Evolutionary conservation across 2,113 vertebrate species (phyloP), one percentile per base, ranked within the genome.

Genomic region (Trachemys scripta): DNA sequence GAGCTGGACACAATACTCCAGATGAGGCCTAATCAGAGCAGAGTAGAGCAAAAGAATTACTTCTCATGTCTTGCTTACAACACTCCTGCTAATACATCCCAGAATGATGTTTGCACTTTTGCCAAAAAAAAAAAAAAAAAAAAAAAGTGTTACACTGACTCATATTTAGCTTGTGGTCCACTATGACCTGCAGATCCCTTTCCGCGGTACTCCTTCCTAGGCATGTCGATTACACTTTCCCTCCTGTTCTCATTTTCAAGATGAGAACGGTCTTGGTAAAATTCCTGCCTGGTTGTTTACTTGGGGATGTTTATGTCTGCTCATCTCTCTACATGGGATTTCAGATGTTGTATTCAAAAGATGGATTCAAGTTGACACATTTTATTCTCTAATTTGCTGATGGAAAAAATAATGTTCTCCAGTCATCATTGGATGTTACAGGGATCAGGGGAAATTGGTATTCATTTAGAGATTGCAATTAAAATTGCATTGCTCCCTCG

Each of bases 271-370:
- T 38, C 62, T 81, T 84, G 50, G 81, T 16, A 88, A 53, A 91
- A 92, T 76, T 76, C 72, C 42, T 45, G 42, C 42, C 17, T 45
- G 42, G 24, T 42, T 24, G 42, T 25, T 76, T 5, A 76, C 24
- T 76, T 42, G 72, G 53, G 51, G 0, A 0, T 38, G 6, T 1
- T 1, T 27, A 10, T 0, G 0, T 75, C 84, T 31, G 79, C 35
- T 35, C 22, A 3, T 84, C 25, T 49, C 8, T 53, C 11, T 4
- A 0, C 8, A n/a, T 38, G 22, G 80, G 14, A 38, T 45, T 86
- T 78, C 93, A 87, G 69, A 47, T n/a, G 14, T 54, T 87, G 35
- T 92, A 94, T 50, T 38, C 85, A 85, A 27, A 20, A 45, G 91
- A 91, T 50, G 45, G 5, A 72, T 91, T 17, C 75, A 19, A 0